Evolutionary conservation across 2,113 vertebrate genomes (phyloP).

Genomic region (Xenopus laevis): DNA sequence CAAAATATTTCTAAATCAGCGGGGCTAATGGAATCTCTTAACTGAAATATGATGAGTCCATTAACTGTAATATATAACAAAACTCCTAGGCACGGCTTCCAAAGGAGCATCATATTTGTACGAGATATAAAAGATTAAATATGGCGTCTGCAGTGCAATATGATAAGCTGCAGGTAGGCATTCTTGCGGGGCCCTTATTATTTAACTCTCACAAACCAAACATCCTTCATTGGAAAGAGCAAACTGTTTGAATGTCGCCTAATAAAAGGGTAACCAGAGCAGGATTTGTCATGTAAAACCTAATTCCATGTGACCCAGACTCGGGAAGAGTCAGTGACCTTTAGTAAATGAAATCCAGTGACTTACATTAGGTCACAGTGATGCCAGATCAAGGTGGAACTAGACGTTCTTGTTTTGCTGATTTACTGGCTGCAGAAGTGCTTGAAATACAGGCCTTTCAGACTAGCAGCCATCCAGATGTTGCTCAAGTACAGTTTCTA

Average conservation of each 20-base stretch:
- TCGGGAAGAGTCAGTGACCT: neutral
- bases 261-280: neutral
- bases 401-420: no score
- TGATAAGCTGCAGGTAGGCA: neutral
- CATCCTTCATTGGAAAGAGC: neutral
- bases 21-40: constrained; percentile 36
- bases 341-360: neutral
- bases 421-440: no score
- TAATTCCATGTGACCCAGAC: neutral
- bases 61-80: constrained; percentile 43
- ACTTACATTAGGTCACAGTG: neutral
- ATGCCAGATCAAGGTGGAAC: no score
- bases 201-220: neutral
- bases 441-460: no score
- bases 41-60: constrained; percentile 42
- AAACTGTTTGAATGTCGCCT: neutral
- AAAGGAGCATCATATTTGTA: constrained; percentile 8
- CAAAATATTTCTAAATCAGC: constrained; percentile 39
- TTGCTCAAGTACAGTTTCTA: no score
- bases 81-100: constrained; percentile 13
- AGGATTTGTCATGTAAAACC: neutral
- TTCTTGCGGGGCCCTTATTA: neutral
- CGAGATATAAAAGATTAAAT: constrained; percentile 34
- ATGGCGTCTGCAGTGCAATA: constrained; percentile 15
- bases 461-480: no score